phyloP scores from a whole-genome alignment of 2,113 vertebrate species.

The Plectropomus leopardus region DNA sequence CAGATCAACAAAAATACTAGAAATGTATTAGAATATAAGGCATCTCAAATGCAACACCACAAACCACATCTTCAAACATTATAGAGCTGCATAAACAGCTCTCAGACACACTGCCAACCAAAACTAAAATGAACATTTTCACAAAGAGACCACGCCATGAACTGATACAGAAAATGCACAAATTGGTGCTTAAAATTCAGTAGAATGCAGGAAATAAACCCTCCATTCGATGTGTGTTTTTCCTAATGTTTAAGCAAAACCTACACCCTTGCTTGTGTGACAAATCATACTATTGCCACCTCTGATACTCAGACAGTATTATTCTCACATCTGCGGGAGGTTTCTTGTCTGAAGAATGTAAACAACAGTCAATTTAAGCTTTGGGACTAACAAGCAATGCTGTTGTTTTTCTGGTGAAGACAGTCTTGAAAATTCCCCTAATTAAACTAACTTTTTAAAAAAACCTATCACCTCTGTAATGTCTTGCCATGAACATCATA shows the following conservation, averaged over 20 bases:
- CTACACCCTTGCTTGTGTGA: no score
- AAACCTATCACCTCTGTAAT: slow-evolving; percentile 12
- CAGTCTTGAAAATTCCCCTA: not conserved
- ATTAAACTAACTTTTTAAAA: slow-evolving; percentile 16
- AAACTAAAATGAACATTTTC: not conserved
- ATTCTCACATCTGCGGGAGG: not conserved
- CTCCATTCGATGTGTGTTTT: no score
- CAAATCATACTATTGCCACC: not conserved
- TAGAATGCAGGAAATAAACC: no score
- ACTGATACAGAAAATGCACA: no score
- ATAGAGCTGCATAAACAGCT: no score
- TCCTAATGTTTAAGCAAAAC: no score
- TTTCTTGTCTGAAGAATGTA: not conserved
- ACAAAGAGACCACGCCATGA: not conserved
- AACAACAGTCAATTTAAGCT: not conserved
- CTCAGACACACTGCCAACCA: no score
- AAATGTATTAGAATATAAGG: no score
- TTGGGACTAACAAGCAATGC: not conserved
- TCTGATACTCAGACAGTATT: not conserved
- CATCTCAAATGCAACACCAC: no score
- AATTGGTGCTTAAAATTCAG: no score
- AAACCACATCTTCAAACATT: no score
- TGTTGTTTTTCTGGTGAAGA: not conserved
- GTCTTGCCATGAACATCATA: not conserved
- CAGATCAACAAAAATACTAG: no score